Evolutionary conservation across 2,113 vertebrate species (phyloP).

Genomic region (Synodontis membranacea): DNA sequence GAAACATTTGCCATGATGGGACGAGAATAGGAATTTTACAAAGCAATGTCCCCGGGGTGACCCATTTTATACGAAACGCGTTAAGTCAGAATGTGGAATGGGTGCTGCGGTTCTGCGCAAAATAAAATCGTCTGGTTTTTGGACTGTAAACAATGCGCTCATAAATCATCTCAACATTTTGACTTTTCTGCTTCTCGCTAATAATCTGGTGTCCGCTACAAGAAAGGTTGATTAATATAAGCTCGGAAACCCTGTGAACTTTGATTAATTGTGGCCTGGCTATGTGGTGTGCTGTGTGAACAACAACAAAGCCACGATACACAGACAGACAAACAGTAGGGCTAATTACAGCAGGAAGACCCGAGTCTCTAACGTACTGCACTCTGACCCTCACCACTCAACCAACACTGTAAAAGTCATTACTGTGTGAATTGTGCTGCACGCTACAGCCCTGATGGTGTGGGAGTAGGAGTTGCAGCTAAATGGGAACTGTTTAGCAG

Average conservation of each 20-base stretch:
- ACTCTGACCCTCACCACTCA: constrained; percentile 67
- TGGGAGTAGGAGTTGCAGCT: not conserved
- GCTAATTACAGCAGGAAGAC: constrained; percentile 73
- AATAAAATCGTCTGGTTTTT: constrained; percentile 41
- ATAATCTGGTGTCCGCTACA: constrained; percentile 35
- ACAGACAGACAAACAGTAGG: constrained; percentile 71
- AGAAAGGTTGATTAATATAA: constrained; percentile 47
- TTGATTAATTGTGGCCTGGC: constrained; percentile 49
- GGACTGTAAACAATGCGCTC: constrained; percentile 22
- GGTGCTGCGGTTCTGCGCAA: not conserved
- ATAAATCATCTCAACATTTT: constrained; percentile 48
- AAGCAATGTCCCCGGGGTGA: not conserved
- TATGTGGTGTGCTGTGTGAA: constrained; percentile 46
- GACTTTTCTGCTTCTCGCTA: constrained; percentile 33
- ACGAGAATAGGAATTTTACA: constrained; percentile 61
- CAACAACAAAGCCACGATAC: constrained; percentile 67
- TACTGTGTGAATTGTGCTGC: constrained; percentile 68
- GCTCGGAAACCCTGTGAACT: constrained; percentile 51
- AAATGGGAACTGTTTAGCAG: constrained; percentile 32
- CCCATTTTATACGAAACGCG: constrained; percentile 9
- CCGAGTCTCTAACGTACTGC: constrained; percentile 72
- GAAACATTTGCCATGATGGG: constrained; percentile 62
- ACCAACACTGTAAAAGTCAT: constrained; percentile 73
- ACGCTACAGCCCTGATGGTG: constrained; percentile 11
- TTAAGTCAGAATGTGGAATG: constrained; percentile 5